Evolutionary conservation across 2,797 vertebrate genomes (phyloP).

Genomic region (Acridotheres tristis): DNA sequence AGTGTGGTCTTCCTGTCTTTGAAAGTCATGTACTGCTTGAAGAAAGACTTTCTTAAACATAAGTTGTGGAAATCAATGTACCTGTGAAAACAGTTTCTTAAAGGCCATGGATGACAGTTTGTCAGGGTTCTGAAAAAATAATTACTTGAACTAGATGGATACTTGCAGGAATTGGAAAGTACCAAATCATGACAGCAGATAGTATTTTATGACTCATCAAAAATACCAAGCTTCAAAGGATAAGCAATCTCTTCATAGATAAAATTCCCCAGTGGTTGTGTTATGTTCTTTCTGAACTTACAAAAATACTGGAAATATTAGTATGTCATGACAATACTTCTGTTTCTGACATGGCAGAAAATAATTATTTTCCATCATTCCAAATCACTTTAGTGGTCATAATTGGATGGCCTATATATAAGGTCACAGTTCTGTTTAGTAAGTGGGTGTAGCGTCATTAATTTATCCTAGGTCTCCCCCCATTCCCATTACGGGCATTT

Average conservation of each 20-base stretch:
- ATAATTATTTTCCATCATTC: neutral
- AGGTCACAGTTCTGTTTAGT: neutral
- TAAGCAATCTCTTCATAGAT: neutral
- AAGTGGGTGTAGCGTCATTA: neutral
- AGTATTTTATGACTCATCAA: neutral
- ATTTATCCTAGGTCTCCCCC: neutral
- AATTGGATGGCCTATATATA: neutral
- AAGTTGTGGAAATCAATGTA: neutral
- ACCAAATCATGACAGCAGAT: neutral
- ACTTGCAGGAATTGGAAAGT: neutral
- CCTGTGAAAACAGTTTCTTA: neutral
- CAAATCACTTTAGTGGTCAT: neutral
- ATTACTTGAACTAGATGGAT: neutral
- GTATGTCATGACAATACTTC: neutral
- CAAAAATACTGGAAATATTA: neutral
- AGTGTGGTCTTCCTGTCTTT: neutral
- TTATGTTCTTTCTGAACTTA: neutral
- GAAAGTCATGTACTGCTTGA: neutral
- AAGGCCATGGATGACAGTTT: neutral
- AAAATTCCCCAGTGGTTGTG: neutral
- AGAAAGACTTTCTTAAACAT: neutral
- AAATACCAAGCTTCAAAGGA: neutral
- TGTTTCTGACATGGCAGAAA: neutral
- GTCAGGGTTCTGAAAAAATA: neutral
- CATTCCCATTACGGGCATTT: accelerated